These are phyloP conservation scores for Tribolium freemani DNA, from an alignment of 2,888 invertebrate genomes.

Conservation along the genomic window DNA sequence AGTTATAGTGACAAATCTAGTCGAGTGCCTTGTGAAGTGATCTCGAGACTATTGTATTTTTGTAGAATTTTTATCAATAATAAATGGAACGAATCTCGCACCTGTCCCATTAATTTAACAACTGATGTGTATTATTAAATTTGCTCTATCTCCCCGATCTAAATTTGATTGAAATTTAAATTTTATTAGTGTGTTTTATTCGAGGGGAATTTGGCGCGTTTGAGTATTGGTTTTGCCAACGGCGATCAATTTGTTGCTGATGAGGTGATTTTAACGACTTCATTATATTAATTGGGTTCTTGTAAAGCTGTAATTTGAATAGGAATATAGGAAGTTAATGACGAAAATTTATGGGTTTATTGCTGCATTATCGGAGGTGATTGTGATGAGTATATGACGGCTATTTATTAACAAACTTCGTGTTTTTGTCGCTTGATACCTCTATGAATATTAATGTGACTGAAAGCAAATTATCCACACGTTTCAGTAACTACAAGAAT, in stretches of 20 bases:
- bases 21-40: slow-evolving; percentile 14
- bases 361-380: neutral
- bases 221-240: slow-evolving; percentile 5
- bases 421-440: neutral
- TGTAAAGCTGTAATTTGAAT: slow-evolving; percentile 1
- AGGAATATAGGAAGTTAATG: neutral
- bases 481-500: no score
- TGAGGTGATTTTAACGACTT: slow-evolving; percentile 23
- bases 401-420: slow-evolving; percentile 1
- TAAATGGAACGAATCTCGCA: slow-evolving; percentile 39
- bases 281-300: slow-evolving; percentile 16
- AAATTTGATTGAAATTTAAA: slow-evolving; percentile 46
- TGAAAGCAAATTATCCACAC: neutral
- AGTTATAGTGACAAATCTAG: slow-evolving; percentile 24
- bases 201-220: slow-evolving; percentile 3
- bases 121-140: slow-evolving; percentile 37
- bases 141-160: slow-evolving; percentile 39
- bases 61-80: slow-evolving; percentile 14
- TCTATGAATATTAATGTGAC: neutral
- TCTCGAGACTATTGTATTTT: slow-evolving; percentile 11
- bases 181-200: slow-evolving; percentile 38
- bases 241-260: slow-evolving; percentile 13
- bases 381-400: neutral
- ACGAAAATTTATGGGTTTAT: slow-evolving; percentile 7
- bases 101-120: slow-evolving; percentile 45